phyloP scores from a whole-genome alignment of 2,113 vertebrate genomes.

The Cheilinus undulatus region DNA sequence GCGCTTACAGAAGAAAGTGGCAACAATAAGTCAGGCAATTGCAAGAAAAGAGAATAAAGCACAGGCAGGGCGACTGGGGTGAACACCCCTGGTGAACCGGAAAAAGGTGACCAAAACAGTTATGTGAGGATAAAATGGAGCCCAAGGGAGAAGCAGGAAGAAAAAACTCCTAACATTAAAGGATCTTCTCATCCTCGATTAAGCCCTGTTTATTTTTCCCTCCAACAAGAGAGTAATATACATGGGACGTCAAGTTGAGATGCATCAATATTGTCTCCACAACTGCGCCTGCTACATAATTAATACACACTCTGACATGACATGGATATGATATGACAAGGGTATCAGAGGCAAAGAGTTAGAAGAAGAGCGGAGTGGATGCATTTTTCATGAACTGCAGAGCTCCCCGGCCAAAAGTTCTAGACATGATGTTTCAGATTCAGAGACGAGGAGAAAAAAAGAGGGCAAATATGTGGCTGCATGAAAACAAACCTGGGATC shows the following conservation, averaged over 20 bases:
- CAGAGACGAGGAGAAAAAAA: slow-evolving; percentile 25
- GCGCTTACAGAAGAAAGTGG: slow-evolving; percentile 67
- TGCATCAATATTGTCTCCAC: slow-evolving; percentile 68
- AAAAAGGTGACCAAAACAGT: slow-evolving; percentile 54
- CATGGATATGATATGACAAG: slow-evolving; percentile 82
- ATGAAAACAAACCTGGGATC: slow-evolving; percentile 62
- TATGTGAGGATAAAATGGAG: slow-evolving; percentile 52
- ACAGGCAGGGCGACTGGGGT: slow-evolving; percentile 42
- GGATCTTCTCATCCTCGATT: slow-evolving; percentile 62
- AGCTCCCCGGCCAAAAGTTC: slow-evolving; percentile 71
- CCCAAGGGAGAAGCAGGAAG: slow-evolving; percentile 40
- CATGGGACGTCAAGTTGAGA: slow-evolving; percentile 46
- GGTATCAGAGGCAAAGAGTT: slow-evolving; percentile 74
- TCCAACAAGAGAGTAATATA: slow-evolving; percentile 53
- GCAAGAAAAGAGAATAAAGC: slow-evolving; percentile 39
- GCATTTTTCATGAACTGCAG: slow-evolving; percentile 81
- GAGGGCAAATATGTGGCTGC: slow-evolving; percentile 49
- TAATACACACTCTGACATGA: slow-evolving; percentile 76
- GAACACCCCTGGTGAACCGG: slow-evolving; percentile 54
- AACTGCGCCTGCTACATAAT: slow-evolving; percentile 75
- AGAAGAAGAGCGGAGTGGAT: slow-evolving; percentile 67
- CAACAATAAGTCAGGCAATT: slow-evolving; percentile 16
- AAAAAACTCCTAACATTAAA: slow-evolving; percentile 63
- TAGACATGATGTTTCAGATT: slow-evolving; percentile 69
- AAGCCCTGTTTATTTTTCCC: slow-evolving; percentile 63